Evolutionary conservation across 2,797 vertebrate species (phyloP).

Genomic region (Epinephelus awoara): DNA sequence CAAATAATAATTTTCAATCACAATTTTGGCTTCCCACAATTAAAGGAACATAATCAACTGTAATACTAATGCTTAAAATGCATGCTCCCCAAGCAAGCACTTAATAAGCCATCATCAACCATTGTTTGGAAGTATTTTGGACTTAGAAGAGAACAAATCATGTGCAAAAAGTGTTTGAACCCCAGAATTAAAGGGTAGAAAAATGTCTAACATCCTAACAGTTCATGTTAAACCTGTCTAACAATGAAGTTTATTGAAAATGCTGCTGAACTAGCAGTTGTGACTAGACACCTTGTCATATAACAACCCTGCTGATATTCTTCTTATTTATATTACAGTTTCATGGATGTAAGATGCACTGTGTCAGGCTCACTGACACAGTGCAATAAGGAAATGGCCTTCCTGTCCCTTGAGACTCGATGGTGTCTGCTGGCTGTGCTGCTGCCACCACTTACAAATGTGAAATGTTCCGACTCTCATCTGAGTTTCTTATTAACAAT

Average conservation of each 20-base stretch:
- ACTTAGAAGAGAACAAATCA: no score
- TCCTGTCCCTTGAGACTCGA: slow-evolving; percentile 48
- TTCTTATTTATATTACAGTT: background rate
- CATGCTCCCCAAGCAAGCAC: no score
- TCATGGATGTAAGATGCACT: slow-evolving; percentile 12
- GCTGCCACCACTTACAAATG: slow-evolving; percentile 39
- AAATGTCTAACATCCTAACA: no score
- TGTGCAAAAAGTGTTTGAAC: no score
- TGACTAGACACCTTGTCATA: slow-evolving; percentile 6
- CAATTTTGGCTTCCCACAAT: no score
- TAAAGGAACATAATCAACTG: no score
- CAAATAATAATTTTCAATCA: no score
- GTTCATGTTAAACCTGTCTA: background rate
- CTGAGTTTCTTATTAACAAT: slow-evolving; percentile 45
- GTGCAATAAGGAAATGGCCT: slow-evolving; percentile 63
- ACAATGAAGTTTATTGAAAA: slow-evolving; percentile 17
- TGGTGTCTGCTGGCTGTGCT: slow-evolving; percentile 45
- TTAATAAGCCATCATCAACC: no score
- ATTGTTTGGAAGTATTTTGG: no score
- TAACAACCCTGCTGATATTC: background rate
- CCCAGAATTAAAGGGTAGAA: background rate
- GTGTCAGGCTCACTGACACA: slow-evolving; percentile 22
- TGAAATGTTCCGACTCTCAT: slow-evolving; percentile 37
- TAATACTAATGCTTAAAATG: no score
- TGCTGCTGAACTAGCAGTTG: slow-evolving; percentile 10